A percentile compares a stretch with the other conserved stretches of the same genome.
Conservation (phyloP, 2,797 vertebrate species). For the Hephaestus fuliginosus region DNA sequence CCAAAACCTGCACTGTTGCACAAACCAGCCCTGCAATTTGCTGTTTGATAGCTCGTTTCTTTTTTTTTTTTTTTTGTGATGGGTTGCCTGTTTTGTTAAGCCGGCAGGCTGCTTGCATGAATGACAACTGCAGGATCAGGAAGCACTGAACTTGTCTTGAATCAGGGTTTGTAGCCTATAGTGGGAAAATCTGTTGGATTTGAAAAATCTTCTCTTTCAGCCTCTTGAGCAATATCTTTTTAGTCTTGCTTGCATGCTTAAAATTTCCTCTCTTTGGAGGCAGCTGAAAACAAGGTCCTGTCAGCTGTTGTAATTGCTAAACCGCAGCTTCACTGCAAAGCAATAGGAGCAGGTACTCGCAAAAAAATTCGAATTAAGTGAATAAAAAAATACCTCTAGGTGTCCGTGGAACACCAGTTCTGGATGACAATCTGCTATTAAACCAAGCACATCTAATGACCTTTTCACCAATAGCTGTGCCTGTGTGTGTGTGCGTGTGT, state of each 20-base stretch:
- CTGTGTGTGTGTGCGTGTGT: constrained; percentile 25
- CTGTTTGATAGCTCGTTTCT: background rate
- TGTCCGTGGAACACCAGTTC: constrained; percentile 50
- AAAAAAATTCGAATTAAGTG: constrained; percentile 46
- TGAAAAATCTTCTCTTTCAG: constrained; percentile 9
- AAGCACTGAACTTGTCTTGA: background rate
- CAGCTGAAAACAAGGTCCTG: constrained; percentile 13
- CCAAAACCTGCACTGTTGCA: background rate
- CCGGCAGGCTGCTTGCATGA: constrained; percentile 1
- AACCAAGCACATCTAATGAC: constrained; percentile 78
- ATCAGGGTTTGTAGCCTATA: background rate
- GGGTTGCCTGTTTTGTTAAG: background rate
- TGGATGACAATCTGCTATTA: constrained; percentile 73
- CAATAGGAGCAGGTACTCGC: constrained; percentile 14
- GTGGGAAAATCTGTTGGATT: constrained; percentile 6
- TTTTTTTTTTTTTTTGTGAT: background rate
- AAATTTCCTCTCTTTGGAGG: constrained; percentile 7
- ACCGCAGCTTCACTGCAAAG: background rate
- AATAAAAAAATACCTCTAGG: constrained; percentile 55
- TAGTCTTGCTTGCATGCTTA: background rate
- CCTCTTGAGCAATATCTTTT: constrained; percentile 7
- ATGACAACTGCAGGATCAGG: constrained; percentile 8
- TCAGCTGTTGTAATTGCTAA: constrained; percentile 55
- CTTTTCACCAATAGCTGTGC: constrained; percentile 70
- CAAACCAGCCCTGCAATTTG: background rate